Evolutionary conservation across 2,888 invertebrate genomes (phyloP).

Genomic region (Eupithecia centaureata): DNA sequence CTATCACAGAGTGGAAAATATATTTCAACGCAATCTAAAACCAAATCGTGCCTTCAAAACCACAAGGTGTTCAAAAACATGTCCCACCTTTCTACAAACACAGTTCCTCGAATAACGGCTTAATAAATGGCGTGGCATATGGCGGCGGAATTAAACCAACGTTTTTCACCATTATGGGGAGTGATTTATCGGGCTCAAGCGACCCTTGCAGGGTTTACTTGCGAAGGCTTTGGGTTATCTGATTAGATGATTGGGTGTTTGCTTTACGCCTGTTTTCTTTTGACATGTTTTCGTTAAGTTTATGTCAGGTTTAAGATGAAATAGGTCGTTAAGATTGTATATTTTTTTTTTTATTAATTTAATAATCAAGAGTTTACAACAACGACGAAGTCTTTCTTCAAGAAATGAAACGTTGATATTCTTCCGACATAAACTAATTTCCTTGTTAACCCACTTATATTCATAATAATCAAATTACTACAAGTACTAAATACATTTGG

Average conservation of each 20-base stretch:
- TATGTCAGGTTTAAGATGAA: slow-evolving; percentile 1
- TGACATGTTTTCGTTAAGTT: background rate
- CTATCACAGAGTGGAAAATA: no score
- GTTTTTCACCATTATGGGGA: slow-evolving; percentile 55
- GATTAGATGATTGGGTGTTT: slow-evolving; percentile 27
- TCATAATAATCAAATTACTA: no score
- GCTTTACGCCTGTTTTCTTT: slow-evolving; percentile 14
- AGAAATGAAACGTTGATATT: no score
- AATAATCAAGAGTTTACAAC: no score
- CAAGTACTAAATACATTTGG: no score
- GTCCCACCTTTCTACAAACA: slow-evolving; percentile 8
- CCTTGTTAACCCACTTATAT: no score
- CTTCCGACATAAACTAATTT: no score
- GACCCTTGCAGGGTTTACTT: slow-evolving; percentile 20
- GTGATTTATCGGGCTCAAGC: slow-evolving; percentile 35
- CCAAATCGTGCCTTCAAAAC: background rate
- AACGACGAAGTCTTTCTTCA: no score
- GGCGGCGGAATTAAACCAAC: slow-evolving; percentile 55
- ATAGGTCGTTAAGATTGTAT: no score
- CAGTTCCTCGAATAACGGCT: slow-evolving; percentile 45
- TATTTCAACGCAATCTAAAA: background rate
- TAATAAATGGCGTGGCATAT: slow-evolving; percentile 57
- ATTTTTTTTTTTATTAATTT: no score
- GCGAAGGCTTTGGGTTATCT: slow-evolving; percentile 17
- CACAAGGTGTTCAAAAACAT: slow-evolving; percentile 21